Percentiles rank a stretch among this genome's conserved stretches.
Evolutionary conservation across 2,113 vertebrate species (phyloP).

Genomic region (Chaetorhynchus papuensis): DNA sequence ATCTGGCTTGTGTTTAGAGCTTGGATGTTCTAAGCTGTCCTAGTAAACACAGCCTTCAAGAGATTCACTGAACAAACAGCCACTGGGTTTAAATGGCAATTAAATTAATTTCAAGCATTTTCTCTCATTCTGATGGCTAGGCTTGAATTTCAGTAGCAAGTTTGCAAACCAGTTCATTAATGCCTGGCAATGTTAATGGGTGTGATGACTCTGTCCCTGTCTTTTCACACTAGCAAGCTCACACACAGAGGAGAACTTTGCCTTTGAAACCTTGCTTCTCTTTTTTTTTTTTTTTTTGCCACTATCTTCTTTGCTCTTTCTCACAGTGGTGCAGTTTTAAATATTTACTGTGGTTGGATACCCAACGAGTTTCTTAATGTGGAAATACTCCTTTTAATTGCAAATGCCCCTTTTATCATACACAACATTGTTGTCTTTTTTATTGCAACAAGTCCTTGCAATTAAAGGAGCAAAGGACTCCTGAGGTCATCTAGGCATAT

Average conservation of each 20-base stretch:
- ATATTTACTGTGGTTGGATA: background rate
- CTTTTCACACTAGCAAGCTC: background rate
- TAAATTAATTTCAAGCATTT: background rate
- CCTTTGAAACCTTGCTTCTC: background rate
- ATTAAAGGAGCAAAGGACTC: constrained; percentile 27
- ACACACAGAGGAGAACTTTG: background rate
- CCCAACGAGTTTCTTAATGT: background rate
- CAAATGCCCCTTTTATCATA: constrained; percentile 40
- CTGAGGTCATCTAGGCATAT: background rate
- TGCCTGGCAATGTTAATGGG: background rate
- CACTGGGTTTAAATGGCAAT: background rate
- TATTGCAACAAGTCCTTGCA: background rate
- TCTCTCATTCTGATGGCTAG: background rate
- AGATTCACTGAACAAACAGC: background rate
- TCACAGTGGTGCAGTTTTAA: background rate
- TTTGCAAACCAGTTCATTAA: background rate
- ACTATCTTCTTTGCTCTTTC: background rate
- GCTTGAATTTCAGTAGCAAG: background rate
- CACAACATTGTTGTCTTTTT: constrained; percentile 20
- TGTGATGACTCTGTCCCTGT: background rate
- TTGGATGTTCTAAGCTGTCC: background rate
- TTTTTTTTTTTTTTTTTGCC: background rate
- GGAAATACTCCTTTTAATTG: constrained; percentile 35
- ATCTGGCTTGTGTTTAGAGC: background rate
- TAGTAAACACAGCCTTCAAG: background rate